Percentiles rank a stretch among this genome's conserved stretches.
These are phyloP conservation scores for Falcunculus frontatus DNA, from an alignment of 2,113 vertebrate species.

Conservation along the genomic window DNA sequence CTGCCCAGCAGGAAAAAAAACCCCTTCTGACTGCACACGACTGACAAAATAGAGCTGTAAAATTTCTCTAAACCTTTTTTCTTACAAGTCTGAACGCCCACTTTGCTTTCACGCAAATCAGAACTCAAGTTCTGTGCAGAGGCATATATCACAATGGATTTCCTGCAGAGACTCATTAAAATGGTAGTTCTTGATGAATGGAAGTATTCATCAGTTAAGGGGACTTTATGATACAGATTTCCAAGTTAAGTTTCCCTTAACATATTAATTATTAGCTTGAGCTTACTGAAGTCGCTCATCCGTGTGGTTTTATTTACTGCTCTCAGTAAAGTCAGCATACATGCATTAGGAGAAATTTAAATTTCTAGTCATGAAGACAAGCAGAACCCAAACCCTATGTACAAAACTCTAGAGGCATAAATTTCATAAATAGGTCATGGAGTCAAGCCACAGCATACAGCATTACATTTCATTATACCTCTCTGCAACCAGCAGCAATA, in stretches of 20 bases:
- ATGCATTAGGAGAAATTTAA: not conserved
- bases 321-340: not conserved
- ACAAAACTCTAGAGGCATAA: slow-evolving; percentile 7
- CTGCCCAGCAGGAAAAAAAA: not conserved
- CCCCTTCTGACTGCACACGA: not conserved
- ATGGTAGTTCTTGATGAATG: slow-evolving; percentile 37
- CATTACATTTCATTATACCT: not conserved
- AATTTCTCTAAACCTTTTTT: not conserved
- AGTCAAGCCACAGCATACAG: not conserved
- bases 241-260: not conserved
- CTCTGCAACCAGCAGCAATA: not conserved
- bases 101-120: not conserved
- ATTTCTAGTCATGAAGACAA: slow-evolving; percentile 4
- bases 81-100: not conserved
- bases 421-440: slow-evolving; percentile 2
- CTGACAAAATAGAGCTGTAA: not conserved
- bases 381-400: not conserved
- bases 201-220: slow-evolving; percentile 21
- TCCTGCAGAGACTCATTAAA: slow-evolving; percentile 27
- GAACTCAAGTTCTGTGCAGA: not conserved
- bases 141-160: slow-evolving; percentile 35
- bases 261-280: slow-evolving; percentile 9
- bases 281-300: not conserved
- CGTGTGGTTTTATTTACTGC: not conserved
- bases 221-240: not conserved